These are phyloP conservation scores for Chelonoidis abingdonii DNA, from an alignment of 2,113 vertebrate genomes.

Conservation along the genomic window DNA sequence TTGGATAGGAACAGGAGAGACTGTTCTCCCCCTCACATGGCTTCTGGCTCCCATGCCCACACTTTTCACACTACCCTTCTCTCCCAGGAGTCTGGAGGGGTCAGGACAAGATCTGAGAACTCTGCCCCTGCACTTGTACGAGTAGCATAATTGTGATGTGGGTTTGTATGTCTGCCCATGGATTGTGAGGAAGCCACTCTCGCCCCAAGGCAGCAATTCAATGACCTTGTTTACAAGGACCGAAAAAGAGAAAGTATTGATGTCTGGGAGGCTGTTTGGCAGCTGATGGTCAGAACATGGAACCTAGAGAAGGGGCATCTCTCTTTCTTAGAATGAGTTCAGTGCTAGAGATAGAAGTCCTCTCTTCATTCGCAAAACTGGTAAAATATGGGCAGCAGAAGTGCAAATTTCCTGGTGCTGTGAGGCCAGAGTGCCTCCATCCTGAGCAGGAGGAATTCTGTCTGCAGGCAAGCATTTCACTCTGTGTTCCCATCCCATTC, in stretches of 20 bases:
- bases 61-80: neutral
- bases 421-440: rapidly evolving
- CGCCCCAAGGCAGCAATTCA: neutral
- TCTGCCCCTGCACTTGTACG: neutral
- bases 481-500: neutral
- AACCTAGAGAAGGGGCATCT: neutral
- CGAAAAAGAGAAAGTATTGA: neutral
- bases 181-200: neutral
- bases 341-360: neutral
- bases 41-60: neutral
- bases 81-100: neutral
- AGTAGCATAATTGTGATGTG: neutral
- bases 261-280: neutral
- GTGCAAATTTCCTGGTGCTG: neutral
- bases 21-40: neutral
- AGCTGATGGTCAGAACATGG: neutral
- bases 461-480: neutral
- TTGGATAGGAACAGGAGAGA: neutral
- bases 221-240: neutral
- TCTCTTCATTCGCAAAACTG: rapidly evolving
- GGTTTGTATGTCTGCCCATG: neutral
- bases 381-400: neutral
- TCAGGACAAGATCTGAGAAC: neutral
- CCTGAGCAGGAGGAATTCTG: rapidly evolving
- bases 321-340: neutral